A percentile compares a stretch with the other conserved stretches of the same genome.
phyloP scores from a whole-genome alignment of 2,797 vertebrate species.

The Myotis planiceps region DNA sequence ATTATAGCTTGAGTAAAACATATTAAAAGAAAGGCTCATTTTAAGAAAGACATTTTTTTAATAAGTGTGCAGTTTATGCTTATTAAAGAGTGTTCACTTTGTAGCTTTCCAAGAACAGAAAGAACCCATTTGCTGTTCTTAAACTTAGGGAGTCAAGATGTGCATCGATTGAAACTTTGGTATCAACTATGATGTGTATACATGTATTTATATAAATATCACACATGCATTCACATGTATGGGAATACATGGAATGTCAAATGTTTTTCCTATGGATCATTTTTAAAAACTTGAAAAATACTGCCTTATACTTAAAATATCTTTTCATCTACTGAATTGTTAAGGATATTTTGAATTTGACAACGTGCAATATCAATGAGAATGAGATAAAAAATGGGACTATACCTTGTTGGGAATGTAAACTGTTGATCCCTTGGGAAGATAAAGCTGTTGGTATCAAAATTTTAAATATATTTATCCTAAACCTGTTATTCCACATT shows the following conservation, averaged over 20 bases:
- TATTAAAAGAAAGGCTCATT: neutral
- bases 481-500: neutral
- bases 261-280: neutral
- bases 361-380: neutral
- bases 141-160: neutral
- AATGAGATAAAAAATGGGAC: neutral
- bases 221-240: neutral
- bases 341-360: neutral
- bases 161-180: neutral
- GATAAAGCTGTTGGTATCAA: neutral
- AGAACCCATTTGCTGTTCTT: neutral
- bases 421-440: neutral
- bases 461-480: neutral
- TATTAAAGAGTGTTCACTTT: neutral
- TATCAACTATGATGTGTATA: neutral
- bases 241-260: neutral
- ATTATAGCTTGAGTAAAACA: neutral
- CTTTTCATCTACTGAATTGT: neutral
- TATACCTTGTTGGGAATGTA: neutral
- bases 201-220: neutral
- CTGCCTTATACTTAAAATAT: neutral
- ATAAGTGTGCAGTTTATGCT: neutral
- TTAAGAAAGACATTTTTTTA: constrained; percentile 8
- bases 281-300: constrained; percentile 5
- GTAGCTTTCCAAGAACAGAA: neutral